phyloP scores from a whole-genome alignment of 1,140 invertebrate genomes.

The Mercenaria mercenaria region DNA sequence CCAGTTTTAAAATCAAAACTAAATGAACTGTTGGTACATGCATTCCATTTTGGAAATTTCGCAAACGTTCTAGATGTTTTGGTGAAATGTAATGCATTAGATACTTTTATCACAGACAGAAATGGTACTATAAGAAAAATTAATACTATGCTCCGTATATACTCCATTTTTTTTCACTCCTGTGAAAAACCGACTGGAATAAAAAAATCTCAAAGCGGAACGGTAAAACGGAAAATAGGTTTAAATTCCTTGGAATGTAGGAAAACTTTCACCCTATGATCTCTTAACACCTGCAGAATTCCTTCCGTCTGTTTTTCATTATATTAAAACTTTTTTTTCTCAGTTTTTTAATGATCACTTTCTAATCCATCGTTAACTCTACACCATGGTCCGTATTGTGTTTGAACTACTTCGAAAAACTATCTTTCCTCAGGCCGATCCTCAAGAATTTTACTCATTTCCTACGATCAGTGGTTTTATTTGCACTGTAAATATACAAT shows the following conservation, averaged over 20 bases:
- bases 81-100: constrained; percentile 64
- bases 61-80: constrained; percentile 74
- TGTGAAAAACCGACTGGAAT: not conserved
- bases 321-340: not conserved
- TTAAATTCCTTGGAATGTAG: constrained; percentile 30
- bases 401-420: not conserved
- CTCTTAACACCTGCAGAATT: not conserved
- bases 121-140: not conserved
- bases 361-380: not conserved
- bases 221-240: not conserved
- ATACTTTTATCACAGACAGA: constrained; percentile 27
- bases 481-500: constrained; percentile 18
- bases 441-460: constrained; percentile 11
- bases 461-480: not conserved
- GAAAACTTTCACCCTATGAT: not conserved
- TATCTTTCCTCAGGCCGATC: not conserved
- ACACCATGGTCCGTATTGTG: not conserved
- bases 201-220: not conserved
- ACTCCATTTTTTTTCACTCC: constrained; percentile 1
- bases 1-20: constrained; percentile 83
- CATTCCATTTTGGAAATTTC: constrained; percentile 82
- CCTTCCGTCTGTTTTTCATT: not conserved
- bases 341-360: not conserved
- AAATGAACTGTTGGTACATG: constrained; percentile 81
- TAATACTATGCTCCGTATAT: constrained; percentile 9